Conservation (phyloP, 2,888 invertebrate species). For the Hyposoter didymator region DNA sequence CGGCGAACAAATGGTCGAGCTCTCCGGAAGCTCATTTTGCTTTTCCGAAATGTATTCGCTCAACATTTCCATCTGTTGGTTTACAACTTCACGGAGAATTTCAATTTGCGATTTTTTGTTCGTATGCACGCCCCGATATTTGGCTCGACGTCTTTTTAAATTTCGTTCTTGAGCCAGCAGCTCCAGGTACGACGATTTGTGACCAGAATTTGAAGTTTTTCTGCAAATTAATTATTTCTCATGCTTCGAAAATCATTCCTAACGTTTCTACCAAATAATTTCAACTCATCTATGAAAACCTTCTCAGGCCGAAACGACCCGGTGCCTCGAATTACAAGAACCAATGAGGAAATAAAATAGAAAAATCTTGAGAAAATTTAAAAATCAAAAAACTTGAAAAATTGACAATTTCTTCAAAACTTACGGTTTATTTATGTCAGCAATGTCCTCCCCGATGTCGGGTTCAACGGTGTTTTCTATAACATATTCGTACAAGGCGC, state of each 20-base stretch:
- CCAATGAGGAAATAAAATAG: too few relatives aligned
- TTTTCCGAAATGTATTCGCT: slow-evolving; percentile 75
- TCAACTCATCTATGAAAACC: too few relatives aligned
- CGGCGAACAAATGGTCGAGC: neutral
- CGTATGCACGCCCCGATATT: slow-evolving; percentile 82
- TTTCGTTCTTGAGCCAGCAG: slow-evolving; percentile 80
- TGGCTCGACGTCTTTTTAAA: slow-evolving; percentile 80
- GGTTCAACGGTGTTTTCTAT: slow-evolving; percentile 79
- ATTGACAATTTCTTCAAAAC: slow-evolving; percentile 51
- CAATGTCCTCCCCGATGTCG: slow-evolving; percentile 79
- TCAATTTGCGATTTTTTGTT: slow-evolving; percentile 82
- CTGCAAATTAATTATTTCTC: slow-evolving; percentile 62
- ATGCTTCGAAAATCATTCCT: neutral
- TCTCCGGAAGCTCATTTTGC: slow-evolving; percentile 17
- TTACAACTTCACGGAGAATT: slow-evolving; percentile 81
- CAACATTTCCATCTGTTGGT: slow-evolving; percentile 82
- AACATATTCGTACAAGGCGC: slow-evolving; percentile 81
- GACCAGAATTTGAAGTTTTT: slow-evolving; percentile 66
- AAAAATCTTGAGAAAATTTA: too few relatives aligned
- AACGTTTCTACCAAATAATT: neutral
- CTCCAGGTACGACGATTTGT: slow-evolving; percentile 76
- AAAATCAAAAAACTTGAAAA: too few relatives aligned
- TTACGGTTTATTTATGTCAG: slow-evolving; percentile 77
- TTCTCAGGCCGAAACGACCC: too few relatives aligned
- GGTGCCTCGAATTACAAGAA: too few relatives aligned